Evolutionary conservation across 2,113 vertebrate genomes (phyloP).

Genomic region (Mus spicilegus): DNA sequence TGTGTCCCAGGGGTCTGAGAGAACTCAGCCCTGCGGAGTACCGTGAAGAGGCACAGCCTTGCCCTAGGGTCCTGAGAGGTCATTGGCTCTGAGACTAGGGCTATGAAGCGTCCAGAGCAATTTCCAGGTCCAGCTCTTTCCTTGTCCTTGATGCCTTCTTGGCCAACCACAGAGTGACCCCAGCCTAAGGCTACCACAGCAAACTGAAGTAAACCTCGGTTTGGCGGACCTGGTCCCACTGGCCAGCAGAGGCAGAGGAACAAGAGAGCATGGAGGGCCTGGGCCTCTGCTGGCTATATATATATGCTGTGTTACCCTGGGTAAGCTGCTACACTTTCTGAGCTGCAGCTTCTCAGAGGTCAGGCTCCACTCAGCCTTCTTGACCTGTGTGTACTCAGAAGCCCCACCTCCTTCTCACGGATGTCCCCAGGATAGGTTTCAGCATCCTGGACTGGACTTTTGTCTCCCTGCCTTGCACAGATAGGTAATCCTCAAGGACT

Average conservation of each 20-base stretch:
- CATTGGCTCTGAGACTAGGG: background rate
- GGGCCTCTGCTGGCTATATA: background rate
- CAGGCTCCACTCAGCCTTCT: background rate
- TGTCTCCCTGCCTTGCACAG: background rate
- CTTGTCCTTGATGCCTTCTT: background rate
- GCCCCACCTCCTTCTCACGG: background rate
- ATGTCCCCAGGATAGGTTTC: background rate
- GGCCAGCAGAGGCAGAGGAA: background rate
- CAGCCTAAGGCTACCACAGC: background rate
- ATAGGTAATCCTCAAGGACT: background rate
- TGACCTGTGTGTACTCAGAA: background rate
- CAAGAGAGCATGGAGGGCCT: background rate
- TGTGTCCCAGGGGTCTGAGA: background rate
- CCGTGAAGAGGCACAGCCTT: background rate
- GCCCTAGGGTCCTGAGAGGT: background rate
- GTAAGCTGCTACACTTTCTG: conserved; percentile 4
- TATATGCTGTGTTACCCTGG: background rate
- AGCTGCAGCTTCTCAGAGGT: background rate
- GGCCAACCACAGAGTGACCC: background rate
- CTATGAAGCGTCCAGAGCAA: background rate
- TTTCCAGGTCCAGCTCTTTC: background rate
- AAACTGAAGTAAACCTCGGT: background rate
- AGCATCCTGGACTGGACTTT: background rate
- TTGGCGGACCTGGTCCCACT: background rate
- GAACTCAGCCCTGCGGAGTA: background rate